These are phyloP conservation scores for Centropyge bicolor DNA, from an alignment of 2,797 vertebrate genomes.

Conservation along the genomic window DNA sequence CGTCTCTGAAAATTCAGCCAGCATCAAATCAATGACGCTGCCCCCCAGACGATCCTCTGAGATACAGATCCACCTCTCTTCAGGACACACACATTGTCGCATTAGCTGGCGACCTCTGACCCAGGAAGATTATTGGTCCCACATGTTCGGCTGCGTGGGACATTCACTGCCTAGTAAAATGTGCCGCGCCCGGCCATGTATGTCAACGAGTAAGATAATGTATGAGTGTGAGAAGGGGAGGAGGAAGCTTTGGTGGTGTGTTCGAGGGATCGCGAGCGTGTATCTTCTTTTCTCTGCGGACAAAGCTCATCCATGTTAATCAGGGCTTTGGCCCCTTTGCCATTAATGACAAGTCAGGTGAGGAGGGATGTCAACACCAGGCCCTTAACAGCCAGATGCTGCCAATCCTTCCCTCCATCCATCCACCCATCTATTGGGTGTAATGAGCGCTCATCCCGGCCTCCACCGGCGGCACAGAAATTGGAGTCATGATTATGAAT, in stretches of 20 bases:
- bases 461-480: slow-evolving; percentile 66
- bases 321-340: slow-evolving; percentile 57
- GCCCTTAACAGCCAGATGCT: slow-evolving; percentile 55
- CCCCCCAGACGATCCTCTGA: slow-evolving; percentile 17
- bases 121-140: slow-evolving; percentile 45
- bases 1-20: slow-evolving; percentile 32
- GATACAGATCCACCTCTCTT: slow-evolving; percentile 27
- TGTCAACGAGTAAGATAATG: slow-evolving; percentile 15
- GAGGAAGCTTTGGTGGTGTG: background rate
- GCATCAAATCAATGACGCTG: slow-evolving; percentile 10
- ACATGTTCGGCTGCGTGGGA: slow-evolving; percentile 24
- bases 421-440: slow-evolving; percentile 59
- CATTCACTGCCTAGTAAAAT: slow-evolving; percentile 32
- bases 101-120: slow-evolving; percentile 56
- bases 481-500: slow-evolving; percentile 89
- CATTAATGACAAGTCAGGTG: slow-evolving; percentile 79
- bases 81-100: slow-evolving; percentile 41
- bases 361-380: slow-evolving; percentile 70
- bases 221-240: slow-evolving; percentile 2
- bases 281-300: slow-evolving; percentile 47
- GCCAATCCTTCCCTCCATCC: slow-evolving; percentile 47
- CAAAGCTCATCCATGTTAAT: slow-evolving; percentile 87
- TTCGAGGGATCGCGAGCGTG: slow-evolving; percentile 3
- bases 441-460: slow-evolving; percentile 78
- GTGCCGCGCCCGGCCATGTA: slow-evolving; percentile 17